Evolutionary conservation across 2,888 invertebrate species (phyloP).

Genomic region (Eustalomyia histrio): DNA sequence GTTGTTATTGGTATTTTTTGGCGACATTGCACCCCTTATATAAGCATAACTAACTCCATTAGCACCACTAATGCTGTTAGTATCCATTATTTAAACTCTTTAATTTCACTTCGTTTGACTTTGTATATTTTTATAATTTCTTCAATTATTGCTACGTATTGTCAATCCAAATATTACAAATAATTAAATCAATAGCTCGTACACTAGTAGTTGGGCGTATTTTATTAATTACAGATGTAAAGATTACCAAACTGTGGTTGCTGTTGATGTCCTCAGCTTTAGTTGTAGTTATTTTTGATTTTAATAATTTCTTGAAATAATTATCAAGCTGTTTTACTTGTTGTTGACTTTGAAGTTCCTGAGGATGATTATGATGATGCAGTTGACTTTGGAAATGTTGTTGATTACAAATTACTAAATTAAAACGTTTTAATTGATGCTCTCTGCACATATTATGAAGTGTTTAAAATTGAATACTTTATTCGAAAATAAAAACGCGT

Average conservation of each 20-base stretch:
- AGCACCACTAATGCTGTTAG: not conserved
- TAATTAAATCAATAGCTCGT: conserved; percentile 25
- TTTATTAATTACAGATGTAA: not conserved
- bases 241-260: not conserved
- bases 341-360: not conserved
- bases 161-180: conserved; percentile 36
- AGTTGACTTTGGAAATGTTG: conserved; percentile 11
- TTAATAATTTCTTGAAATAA: conserved; percentile 11
- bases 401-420: conserved; percentile 9
- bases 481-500: not conserved
- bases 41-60: not conserved
- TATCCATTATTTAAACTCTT: conserved; percentile 9
- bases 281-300: not conserved
- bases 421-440: conserved; percentile 30
- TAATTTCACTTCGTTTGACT: conserved; percentile 7
- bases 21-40: not conserved
- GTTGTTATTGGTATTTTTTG: not conserved
- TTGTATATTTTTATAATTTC: not conserved
- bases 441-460: conserved; percentile 42
- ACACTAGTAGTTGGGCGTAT: conserved; percentile 27
- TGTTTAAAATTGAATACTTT: not conserved
- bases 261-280: not conserved
- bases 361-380: conserved; percentile 19
- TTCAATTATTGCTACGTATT: conserved; percentile 13
- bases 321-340: conserved; percentile 1